Percentiles rank a stretch among this genome's conserved stretches.
Evolutionary conservation across 2,113 vertebrate species (phyloP).

Genomic region (Lophochroa leadbeateri): DNA sequence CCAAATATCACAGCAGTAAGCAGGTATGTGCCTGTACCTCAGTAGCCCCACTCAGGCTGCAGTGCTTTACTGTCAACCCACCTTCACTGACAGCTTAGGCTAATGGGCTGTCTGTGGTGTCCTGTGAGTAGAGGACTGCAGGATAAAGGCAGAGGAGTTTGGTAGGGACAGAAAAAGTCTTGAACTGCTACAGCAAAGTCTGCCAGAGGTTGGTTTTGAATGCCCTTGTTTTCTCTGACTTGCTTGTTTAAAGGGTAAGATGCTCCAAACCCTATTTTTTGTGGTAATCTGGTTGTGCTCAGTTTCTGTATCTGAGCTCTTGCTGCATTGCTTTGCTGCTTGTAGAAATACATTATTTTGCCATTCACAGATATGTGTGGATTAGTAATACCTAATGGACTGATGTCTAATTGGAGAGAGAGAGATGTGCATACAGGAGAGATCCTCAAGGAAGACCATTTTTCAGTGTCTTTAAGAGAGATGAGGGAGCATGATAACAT

Average conservation of each 20-base stretch:
- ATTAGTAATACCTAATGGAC: not conserved
- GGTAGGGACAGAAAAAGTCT: not conserved
- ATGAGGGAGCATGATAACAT: not conserved
- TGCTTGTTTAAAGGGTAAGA: not conserved
- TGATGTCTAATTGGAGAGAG: not conserved
- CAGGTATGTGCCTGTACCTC: not conserved
- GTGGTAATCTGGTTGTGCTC: conserved; percentile 3
- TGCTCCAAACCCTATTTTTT: not conserved
- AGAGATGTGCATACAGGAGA: not conserved
- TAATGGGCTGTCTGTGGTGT: not conserved
- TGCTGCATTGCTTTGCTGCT: not conserved
- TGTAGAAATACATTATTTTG: not conserved
- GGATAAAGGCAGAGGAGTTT: not conserved
- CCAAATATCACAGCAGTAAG: accelerated
- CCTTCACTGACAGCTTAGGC: not conserved
- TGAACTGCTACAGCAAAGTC: not conserved
- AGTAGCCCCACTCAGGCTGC: not conserved
- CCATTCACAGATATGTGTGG: not conserved
- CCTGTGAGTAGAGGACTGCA: not conserved
- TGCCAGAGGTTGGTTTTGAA: not conserved
- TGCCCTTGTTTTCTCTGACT: conserved; percentile 11
- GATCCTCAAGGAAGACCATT: not conserved
- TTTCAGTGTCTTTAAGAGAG: not conserved
- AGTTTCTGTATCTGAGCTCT: not conserved
- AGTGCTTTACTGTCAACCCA: no score